Percentiles rank a stretch among this genome's conserved stretches.
Conservation (phyloP, 2,797 vertebrate species). For the Euthynnus affinis region DNA sequence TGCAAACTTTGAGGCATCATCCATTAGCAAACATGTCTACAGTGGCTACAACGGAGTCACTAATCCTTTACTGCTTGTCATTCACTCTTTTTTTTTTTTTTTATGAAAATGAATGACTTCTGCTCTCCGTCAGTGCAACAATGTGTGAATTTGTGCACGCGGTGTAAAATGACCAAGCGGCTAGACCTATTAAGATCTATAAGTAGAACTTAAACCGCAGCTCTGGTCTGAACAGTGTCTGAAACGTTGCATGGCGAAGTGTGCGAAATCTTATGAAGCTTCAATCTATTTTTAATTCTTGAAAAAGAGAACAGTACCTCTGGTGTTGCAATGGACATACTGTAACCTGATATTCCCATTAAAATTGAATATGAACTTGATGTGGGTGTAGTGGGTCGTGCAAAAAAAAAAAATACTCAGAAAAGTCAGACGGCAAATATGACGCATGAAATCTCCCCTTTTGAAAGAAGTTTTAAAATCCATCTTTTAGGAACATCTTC, state of each 20-base stretch:
- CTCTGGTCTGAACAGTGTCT: not conserved
- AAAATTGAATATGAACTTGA: not conserved
- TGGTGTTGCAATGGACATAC: not conserved
- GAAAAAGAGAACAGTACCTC: not conserved
- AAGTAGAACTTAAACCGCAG: not conserved
- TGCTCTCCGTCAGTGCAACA: not conserved
- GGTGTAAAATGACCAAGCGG: not conserved
- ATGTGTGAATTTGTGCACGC: not conserved
- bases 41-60: not conserved
- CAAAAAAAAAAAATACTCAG: too few species aligned
- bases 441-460: not conserved
- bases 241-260: not conserved
- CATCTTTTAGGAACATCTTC: too few species aligned
- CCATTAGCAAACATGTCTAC: not conserved
- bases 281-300: not conserved
- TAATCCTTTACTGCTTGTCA: not conserved
- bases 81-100: too few species aligned
- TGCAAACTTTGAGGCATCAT: not conserved
- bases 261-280: not conserved
- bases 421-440: not conserved
- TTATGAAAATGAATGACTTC: not conserved
- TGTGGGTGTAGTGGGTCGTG: too few species aligned
- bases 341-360: not conserved
- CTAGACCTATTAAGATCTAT: not conserved
- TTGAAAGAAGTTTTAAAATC: not conserved